These are phyloP conservation scores for Antechinus stuartii DNA, from an alignment of 2,113 vertebrate species.

Conservation along the genomic window DNA sequence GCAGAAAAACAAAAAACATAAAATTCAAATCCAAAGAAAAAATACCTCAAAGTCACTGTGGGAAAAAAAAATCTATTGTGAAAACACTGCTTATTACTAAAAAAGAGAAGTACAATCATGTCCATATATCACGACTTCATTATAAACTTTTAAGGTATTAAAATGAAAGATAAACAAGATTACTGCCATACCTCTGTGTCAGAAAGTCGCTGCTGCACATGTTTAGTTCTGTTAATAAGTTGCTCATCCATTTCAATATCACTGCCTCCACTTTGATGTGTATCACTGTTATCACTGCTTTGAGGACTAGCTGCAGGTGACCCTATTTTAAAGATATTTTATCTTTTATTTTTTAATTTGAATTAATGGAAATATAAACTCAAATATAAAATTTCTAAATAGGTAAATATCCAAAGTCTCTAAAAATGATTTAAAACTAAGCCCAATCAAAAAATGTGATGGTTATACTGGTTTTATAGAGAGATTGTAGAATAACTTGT, in stretches of 20 bases:
- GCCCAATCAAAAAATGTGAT: constrained; percentile 54
- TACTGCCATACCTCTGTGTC: constrained; percentile 93
- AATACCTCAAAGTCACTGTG: not conserved
- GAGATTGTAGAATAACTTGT: constrained; percentile 29
- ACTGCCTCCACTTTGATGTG: constrained; percentile 97
- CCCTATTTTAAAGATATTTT: constrained; percentile 86
- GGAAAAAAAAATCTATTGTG: constrained; percentile 5
- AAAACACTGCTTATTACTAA: not conserved
- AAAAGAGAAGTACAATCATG: not conserved
- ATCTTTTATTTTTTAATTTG: constrained; percentile 60
- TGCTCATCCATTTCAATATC: constrained; percentile 99
- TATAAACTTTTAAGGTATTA: constrained; percentile 44
- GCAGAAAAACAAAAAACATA: constrained; percentile 42
- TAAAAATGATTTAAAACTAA: constrained; percentile 28
- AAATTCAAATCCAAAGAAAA: constrained; percentile 29
- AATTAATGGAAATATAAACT: constrained; percentile 42
- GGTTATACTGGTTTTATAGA: constrained; percentile 29
- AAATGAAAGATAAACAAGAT: not conserved
- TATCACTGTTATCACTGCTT: constrained; percentile 99
- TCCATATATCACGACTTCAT: constrained; percentile 10
- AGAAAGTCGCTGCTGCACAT: constrained; percentile 94
- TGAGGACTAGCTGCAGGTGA: constrained; percentile 97
- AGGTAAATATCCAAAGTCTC: constrained; percentile 40
- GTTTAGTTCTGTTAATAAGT: constrained; percentile 93
- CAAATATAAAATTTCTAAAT: not conserved